A percentile compares a stretch with the other conserved stretches of the same genome.
Conservation (phyloP, 2,888 invertebrate species). For the Limnephilus rhombicus region DNA sequence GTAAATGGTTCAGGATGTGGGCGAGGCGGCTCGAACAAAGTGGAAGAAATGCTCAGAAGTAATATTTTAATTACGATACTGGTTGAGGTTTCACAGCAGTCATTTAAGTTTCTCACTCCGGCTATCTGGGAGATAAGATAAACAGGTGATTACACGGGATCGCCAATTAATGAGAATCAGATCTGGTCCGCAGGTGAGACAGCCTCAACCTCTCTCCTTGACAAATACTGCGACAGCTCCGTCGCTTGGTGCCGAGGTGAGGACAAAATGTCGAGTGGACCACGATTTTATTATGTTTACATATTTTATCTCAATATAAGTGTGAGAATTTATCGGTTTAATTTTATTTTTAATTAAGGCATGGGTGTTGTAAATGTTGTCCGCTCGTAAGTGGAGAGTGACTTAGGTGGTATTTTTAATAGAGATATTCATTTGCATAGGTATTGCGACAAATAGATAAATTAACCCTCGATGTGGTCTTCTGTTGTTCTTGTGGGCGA, state of each 20-base stretch:
- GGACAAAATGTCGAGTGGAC: not conserved
- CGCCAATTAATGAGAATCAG: constrained; percentile 52
- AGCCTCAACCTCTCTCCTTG: not conserved
- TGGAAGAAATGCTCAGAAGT: not conserved
- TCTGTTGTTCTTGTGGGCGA: not conserved
- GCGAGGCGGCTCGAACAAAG: constrained; percentile 33
- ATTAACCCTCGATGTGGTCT: not conserved
- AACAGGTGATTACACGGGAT: constrained; percentile 19
- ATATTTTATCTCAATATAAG: constrained; percentile 1
- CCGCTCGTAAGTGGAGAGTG: not conserved
- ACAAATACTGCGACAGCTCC: not conserved
- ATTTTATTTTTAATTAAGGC: constrained; percentile 15
- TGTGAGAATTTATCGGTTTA: not conserved
- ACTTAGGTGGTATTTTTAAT: not conserved
- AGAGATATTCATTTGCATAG: not conserved
- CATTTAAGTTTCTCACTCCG: constrained; percentile 21
- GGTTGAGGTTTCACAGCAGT: constrained; percentile 21
- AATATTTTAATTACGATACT: constrained; percentile 35
- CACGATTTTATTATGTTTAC: not conserved
- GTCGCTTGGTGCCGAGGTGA: not conserved
- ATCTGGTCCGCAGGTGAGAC: constrained; percentile 15
- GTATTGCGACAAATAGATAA: not conserved
- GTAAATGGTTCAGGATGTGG: not conserved
- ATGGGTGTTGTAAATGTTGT: not conserved
- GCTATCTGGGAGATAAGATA: constrained; percentile 49